Conservation (phyloP, 2,888 invertebrate genomes). For the Marronus borbonicus region DNA sequence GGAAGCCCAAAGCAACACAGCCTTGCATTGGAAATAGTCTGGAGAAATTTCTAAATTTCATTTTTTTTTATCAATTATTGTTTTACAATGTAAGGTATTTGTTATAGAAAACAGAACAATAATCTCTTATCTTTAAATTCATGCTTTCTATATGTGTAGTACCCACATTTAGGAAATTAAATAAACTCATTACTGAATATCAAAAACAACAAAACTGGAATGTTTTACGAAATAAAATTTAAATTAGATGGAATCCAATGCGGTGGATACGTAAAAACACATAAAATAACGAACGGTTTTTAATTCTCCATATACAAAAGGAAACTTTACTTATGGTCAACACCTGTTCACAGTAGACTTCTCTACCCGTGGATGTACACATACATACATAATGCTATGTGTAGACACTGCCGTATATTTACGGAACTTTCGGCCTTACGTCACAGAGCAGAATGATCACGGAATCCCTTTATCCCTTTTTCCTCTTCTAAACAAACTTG, state of each 20-base stretch:
- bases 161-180: too few relatives aligned
- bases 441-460: slow-evolving; percentile 26
- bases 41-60: too few relatives aligned
- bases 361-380: neutral
- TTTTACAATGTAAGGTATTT: too few relatives aligned
- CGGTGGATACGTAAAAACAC: neutral
- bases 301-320: neutral
- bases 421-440: slow-evolving; percentile 31
- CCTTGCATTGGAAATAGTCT: too few relatives aligned
- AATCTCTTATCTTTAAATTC: too few relatives aligned
- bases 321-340: slow-evolving; percentile 46
- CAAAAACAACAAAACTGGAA: too few relatives aligned
- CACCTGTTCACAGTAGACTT: slow-evolving; percentile 48
- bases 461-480: slow-evolving; percentile 24
- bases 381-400: slow-evolving; percentile 11
- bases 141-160: too few relatives aligned
- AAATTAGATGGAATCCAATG: neutral
- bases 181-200: too few relatives aligned
- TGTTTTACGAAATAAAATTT: too few relatives aligned
- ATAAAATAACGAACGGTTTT: neutral
- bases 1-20: too few relatives aligned
- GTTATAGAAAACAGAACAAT: too few relatives aligned
- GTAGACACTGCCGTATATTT: slow-evolving; percentile 19
- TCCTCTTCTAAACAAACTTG: slow-evolving; percentile 46
- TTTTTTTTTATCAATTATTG: too few relatives aligned